A percentile compares a stretch with the other conserved stretches of the same genome.
Conservation (phyloP, 2,888 invertebrate genomes). For the Lasioglossum marginatum region DNA sequence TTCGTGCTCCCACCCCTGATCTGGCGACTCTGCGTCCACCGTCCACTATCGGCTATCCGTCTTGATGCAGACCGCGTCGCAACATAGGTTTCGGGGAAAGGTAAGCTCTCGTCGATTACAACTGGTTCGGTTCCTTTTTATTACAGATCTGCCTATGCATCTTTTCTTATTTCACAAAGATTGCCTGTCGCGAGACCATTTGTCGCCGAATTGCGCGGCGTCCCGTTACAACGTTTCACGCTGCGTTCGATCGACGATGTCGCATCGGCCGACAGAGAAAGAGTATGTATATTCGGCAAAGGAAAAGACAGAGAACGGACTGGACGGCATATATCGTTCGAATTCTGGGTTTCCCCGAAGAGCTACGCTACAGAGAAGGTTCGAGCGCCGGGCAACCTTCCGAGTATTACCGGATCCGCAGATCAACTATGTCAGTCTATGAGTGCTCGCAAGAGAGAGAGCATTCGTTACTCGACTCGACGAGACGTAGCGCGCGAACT, state of each 20-base stretch:
- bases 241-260: background rate
- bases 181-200: background rate
- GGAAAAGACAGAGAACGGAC: background rate
- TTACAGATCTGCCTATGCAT: conserved; percentile 23
- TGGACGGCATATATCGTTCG: conserved; percentile 1
- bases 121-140: conserved; percentile 42
- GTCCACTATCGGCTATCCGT: background rate
- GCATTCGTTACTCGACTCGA: conserved; percentile 38
- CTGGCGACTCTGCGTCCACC: background rate
- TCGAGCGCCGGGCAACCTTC: background rate
- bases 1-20: background rate
- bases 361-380: background rate
- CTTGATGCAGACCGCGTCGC: conserved; percentile 1
- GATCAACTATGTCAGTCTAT: conserved; percentile 55
- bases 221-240: conserved; percentile 32
- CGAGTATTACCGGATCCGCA: conserved; percentile 16
- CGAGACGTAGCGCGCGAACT: conserved; percentile 43
- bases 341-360: background rate
- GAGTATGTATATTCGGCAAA: background rate
- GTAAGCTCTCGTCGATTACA: conserved; percentile 39
- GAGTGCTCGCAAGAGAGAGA: conserved; percentile 16
- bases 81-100: conserved; percentile 30
- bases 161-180: conserved; percentile 21
- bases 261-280: background rate
- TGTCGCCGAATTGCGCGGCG: background rate